Percentiles rank a stretch among this genome's conserved stretches.
Conservation (phyloP, 37 sponge, comb jelly and placozoan species). For the Beroe forskalii region DNA sequence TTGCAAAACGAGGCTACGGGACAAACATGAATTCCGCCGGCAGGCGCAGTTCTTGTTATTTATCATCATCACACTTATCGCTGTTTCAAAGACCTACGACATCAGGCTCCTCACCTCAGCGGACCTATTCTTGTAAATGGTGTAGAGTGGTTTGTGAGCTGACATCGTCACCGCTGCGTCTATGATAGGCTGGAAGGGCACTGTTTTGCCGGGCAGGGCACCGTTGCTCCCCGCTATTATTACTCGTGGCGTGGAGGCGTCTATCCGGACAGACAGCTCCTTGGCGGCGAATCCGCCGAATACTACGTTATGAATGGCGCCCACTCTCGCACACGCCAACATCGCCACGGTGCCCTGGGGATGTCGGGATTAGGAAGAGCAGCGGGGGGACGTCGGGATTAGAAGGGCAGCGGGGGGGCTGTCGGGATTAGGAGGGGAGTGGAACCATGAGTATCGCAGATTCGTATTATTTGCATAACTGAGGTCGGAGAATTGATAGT, state of each 20-base stretch:
- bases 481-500: no score
- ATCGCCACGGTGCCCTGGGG: conserved; percentile 9
- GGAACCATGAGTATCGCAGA: no score
- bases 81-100: no score
- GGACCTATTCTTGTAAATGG: conserved; percentile 16
- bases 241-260: background rate
- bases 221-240: conserved; percentile 28
- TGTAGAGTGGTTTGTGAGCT: background rate
- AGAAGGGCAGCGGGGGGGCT: no score
- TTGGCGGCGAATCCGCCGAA: conserved; percentile 43
- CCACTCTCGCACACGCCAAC: conserved; percentile 40
- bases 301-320: conserved; percentile 17
- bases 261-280: conserved; percentile 34
- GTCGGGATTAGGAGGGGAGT: no score
- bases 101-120: conserved; percentile 14
- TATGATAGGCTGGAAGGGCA: conserved; percentile 2
- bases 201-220: background rate
- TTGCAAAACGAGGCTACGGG: no score
- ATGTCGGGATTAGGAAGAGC: no score
- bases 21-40: no score
- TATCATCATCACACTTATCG: no score
- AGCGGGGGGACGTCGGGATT: no score
- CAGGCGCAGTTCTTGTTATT: no score
- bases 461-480: no score
- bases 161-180: background rate